Percentiles rank a stretch among this genome's conserved stretches.
phyloP scores from a whole-genome alignment of 2,113 vertebrate genomes.

The Leucosticte australis region DNA sequence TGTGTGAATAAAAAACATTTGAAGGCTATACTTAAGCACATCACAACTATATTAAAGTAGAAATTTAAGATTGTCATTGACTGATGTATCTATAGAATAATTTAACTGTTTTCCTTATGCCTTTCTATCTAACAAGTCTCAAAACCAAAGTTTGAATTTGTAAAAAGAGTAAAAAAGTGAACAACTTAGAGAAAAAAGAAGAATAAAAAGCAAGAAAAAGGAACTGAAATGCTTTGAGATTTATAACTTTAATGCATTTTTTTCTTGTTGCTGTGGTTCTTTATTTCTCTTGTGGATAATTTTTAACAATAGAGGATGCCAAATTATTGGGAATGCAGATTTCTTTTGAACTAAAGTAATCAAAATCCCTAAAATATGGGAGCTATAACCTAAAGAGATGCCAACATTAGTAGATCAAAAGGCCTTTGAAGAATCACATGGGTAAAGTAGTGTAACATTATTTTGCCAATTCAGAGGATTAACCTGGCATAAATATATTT shows the following conservation, averaged over 20 bases:
- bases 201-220: neutral
- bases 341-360: constrained; percentile 16
- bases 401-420: neutral
- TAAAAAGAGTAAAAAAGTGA: neutral
- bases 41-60: neutral
- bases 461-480: neutral
- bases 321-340: neutral
- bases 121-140: neutral
- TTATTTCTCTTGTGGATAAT: constrained; percentile 7
- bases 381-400: neutral
- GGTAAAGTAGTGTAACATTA: neutral
- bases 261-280: neutral
- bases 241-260: neutral
- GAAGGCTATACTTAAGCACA: neutral
- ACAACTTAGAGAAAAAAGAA: neutral
- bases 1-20: neutral
- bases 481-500: neutral
- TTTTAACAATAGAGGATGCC: neutral
- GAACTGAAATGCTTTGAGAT: neutral
- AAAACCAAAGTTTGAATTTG: neutral
- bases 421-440: neutral
- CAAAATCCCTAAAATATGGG: neutral
- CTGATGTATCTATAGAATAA: neutral
- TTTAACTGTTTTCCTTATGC: neutral
- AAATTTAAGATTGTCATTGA: neutral